Base-by-base conservation (phyloP, 1,140 invertebrate genomes). In the Cyclina sinensis region DNA sequence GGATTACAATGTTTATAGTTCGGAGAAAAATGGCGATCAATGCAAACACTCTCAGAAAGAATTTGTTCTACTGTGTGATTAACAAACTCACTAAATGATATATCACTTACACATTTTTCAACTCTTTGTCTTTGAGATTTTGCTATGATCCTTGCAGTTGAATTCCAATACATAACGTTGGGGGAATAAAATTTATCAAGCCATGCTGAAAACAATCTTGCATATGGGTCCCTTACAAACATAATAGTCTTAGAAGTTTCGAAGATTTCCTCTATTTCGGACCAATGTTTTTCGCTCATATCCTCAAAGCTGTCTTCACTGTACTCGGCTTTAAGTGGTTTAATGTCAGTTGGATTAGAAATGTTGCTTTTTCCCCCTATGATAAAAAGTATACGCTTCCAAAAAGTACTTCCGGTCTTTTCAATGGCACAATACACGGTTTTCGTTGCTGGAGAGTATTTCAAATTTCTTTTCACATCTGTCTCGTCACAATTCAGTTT, bases 121-220 rank as follows among this genome's bases (percentile, higher is more conserved):
- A 0, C 4, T 0, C 12, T 7, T 0, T 21, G 24, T n/a, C 54
- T 65, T 54, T 70, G 24, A 35, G 39, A 68, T 32, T 35, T 11
- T 7, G 35, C 46, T 43, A 79, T 76, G 4, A 14, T 11, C 27
- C 21, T 12, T 14, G 54, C 74, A 21, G 37, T 59, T 14, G 35
- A 62, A n/a, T 43, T 86, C 85, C 85, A 86, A 27, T 86, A 79
- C n/a, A 43, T 35, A 3, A 48, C 27, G 30, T 86, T 86, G 14
- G 74, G 48, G 11, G 54, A 68, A 48, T 86, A 86, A 39, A 86
- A 86, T 76, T 86, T 86, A 79, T 86, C 85, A 21, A 86, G 59
- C 73, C 74, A 86, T 30, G 85, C 85, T 21, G 85, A 86, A 48
- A 86, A 86, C 16, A 86, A 30, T 32, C 85, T 32, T 11, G 85